A percentile compares a stretch with the other conserved stretches of the same genome.
These are phyloP conservation scores for Tetrapedia diversipes DNA, from an alignment of 2,888 invertebrate species.

Conservation along the genomic window DNA sequence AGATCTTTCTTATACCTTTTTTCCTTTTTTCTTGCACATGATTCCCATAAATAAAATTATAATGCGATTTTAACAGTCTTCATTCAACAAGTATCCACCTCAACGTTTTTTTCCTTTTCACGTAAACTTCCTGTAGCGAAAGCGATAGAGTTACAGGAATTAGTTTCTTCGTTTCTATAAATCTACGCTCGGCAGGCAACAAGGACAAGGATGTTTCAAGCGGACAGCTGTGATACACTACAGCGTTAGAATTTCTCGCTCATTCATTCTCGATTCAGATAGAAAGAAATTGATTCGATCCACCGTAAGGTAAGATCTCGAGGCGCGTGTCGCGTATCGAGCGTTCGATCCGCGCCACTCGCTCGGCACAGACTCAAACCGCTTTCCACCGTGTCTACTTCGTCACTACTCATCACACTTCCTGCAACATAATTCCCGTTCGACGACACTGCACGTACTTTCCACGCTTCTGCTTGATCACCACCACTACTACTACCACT, in stretches of 20 bases:
- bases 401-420: constrained; percentile 51
- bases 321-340: constrained; percentile 45
- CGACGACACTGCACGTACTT: constrained; percentile 41
- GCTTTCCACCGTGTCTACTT: constrained; percentile 38
- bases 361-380: constrained; percentile 39
- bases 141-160: constrained; percentile 15
- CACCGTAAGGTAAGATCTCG: constrained; percentile 30
- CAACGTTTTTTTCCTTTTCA: neutral
- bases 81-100: constrained; percentile 22
- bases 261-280: constrained; percentile 21
- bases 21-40: neutral
- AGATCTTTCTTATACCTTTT: constrained; percentile 2
- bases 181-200: neutral
- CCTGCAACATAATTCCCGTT: constrained; percentile 42
- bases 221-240: constrained; percentile 19
- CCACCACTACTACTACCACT: constrained; percentile 18
- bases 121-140: neutral
- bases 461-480: constrained; percentile 35
- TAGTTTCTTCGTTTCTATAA: constrained; percentile 4
- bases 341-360: constrained; percentile 48
- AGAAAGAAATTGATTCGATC: constrained; percentile 23
- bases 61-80: neutral
- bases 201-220: neutral
- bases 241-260: constrained; percentile 22
- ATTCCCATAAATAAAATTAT: neutral